Base-by-base conservation (phyloP, 2,113 vertebrate species). In the Columba livia region DNA sequence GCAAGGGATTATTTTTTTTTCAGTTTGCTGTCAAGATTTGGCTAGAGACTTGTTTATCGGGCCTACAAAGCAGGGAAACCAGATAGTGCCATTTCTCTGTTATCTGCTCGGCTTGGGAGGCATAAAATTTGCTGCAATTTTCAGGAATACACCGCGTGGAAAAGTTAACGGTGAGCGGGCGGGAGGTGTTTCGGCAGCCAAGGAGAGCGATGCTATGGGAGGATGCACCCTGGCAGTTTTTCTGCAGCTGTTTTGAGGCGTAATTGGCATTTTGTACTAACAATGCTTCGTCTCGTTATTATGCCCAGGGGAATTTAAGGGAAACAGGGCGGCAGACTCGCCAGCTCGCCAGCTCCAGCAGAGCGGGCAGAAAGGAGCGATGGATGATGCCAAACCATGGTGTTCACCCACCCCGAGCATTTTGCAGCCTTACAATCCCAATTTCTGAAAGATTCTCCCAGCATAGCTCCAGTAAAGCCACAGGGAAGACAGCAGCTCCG, bases 1-100 rank as follows among this genome's bases (percentile, higher is more conserved):
- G 69, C 79, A 38, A 38, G 83, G 69, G 79, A 91, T 71, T 95
- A 40, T 94, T 44, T 47, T 47, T 47, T 47, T 94, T 94, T 93
- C 91, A 60, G 75, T 94, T 96, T n/a, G 91, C 95, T 95, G 94
- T 94, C 92, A 93, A 74, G 93, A 70, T 95, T 93, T 97, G 96
- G 93, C 94, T 71, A 44, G 38, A n/a, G 69, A 31, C 21, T 40
- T 93, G 90, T 96, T 97, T 97, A 95, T 88, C 1, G 0, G 83
- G 53, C 72, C 91, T 50, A 74, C 95, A 96, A 93, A 96, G 82
- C 88, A 85, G 92, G 94, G 95, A 96, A 96, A 88, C 93, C 75
- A 80, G 93, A 96, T 80, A 91, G 85, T 92, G 96, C 92, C 82
- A 67, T 70, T 95, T 89, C 89, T 95, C 57, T 1, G 75, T 84